A percentile compares a stretch with the other conserved stretches of the same genome.
These are phyloP conservation scores for Mus caroli DNA, from an alignment of 2,797 vertebrate species.

Conservation along the genomic window DNA sequence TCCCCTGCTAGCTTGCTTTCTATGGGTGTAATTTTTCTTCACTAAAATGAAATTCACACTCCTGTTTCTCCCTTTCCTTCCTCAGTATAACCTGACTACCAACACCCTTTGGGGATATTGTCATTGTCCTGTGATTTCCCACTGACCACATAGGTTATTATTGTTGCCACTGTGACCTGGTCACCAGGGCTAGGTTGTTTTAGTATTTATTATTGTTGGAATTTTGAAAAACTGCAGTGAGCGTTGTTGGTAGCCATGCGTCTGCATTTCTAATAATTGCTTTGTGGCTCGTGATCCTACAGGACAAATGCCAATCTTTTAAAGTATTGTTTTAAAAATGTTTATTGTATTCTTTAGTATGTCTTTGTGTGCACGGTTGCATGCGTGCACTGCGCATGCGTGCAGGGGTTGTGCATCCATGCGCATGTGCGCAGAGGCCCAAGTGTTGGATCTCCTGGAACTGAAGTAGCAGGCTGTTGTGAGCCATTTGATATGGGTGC, in stretches of 20 bases:
- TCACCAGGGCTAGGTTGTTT: constrained; percentile 6
- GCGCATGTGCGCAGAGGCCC: too few species aligned
- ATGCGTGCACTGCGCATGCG: background rate
- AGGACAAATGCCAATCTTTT: background rate
- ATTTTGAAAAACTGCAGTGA: constrained; percentile 7
- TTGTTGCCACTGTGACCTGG: background rate
- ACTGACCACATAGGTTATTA: background rate
- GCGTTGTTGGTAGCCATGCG: background rate
- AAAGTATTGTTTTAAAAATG: background rate
- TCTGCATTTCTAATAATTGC: background rate
- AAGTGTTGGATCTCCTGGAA: too few species aligned
- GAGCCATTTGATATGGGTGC: background rate
- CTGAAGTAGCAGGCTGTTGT: background rate
- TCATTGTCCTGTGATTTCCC: background rate
- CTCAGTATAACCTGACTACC: background rate
- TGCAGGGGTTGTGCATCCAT: background rate
- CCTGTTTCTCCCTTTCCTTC: background rate
- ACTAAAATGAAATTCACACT: background rate
- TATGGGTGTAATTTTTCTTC: background rate
- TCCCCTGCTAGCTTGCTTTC: background rate
- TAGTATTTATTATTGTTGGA: background rate
- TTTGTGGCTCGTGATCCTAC: background rate
- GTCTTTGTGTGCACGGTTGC: background rate
- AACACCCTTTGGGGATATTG: background rate
- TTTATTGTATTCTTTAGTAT: background rate